phyloP scores from a whole-genome alignment of 2,797 vertebrate genomes.

The Luscinia megarhynchos region DNA sequence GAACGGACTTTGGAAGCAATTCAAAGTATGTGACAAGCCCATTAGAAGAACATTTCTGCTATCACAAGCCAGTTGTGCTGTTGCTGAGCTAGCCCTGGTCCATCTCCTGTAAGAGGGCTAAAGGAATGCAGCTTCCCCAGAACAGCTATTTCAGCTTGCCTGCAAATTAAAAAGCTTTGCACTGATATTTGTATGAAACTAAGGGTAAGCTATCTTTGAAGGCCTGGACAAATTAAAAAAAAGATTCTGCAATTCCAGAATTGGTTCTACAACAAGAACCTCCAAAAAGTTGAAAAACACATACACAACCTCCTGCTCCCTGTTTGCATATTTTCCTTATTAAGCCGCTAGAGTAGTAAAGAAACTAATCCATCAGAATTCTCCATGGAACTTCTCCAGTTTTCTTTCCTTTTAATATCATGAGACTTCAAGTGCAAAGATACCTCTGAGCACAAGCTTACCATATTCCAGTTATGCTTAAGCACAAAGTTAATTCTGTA shows the following conservation, averaged over 20 bases:
- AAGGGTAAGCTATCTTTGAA: neutral
- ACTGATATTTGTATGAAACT: neutral
- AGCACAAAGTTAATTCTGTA: neutral
- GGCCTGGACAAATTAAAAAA: neutral
- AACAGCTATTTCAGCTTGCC: neutral
- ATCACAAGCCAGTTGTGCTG: neutral
- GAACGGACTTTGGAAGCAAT: neutral
- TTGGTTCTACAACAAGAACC: neutral
- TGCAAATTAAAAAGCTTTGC: neutral
- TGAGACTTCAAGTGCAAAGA: neutral
- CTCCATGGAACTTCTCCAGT: neutral
- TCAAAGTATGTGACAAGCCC: neutral
- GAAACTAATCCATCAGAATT: neutral
- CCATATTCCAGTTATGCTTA: neutral
- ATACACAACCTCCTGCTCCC: neutral
- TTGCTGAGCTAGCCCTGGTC: neutral
- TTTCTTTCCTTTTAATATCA: neutral
- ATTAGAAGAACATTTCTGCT: neutral
- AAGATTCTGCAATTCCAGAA: neutral
- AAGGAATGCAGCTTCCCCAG: neutral
- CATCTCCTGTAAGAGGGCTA: neutral
- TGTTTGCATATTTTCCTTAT: neutral
- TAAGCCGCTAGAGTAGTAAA: neutral
- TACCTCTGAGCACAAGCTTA: neutral
- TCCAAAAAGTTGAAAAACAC: neutral